phyloP scores from a whole-genome alignment of 2,113 vertebrate species.

The Fukomys damarensis region DNA sequence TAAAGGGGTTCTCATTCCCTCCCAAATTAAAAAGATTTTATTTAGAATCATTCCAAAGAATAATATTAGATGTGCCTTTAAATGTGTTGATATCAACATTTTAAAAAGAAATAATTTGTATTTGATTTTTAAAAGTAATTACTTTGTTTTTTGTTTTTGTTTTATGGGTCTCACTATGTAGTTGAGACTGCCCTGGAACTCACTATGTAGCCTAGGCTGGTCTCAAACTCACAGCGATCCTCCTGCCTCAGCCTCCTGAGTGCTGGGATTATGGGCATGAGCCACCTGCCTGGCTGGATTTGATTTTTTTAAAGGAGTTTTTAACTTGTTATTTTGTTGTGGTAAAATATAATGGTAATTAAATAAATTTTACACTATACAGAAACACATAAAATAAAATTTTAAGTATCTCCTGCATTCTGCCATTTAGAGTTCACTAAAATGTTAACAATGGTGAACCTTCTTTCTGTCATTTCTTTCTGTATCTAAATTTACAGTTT shows the following conservation, averaged over 20 bases:
- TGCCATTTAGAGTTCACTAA: conserved; percentile 5
- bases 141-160: too few relatives aligned
- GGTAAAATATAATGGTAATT: background rate
- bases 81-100: background rate
- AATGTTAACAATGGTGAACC: conserved; percentile 21
- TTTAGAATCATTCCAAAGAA: background rate
- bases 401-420: background rate
- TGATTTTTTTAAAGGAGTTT: conserved; percentile 27
- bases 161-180: too few relatives aligned
- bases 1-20: conserved; percentile 29
- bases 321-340: conserved; percentile 7
- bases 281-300: too few relatives aligned
- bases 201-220: too few relatives aligned
- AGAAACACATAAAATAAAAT: conserved; percentile 20
- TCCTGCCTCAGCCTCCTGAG: too few relatives aligned
- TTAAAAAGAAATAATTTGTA: conserved; percentile 43
- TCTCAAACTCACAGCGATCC: too few relatives aligned
- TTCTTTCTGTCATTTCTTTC: background rate
- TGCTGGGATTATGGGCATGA: too few relatives aligned
- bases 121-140: conserved; percentile 38
- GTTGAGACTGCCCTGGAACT: too few relatives aligned
- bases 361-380: background rate
- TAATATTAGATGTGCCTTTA: conserved; percentile 21
- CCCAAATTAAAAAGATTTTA: conserved; percentile 36
- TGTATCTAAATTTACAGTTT: background rate